Conservation (phyloP, 2,113 vertebrate species). For the Holacanthus passer region DNA sequence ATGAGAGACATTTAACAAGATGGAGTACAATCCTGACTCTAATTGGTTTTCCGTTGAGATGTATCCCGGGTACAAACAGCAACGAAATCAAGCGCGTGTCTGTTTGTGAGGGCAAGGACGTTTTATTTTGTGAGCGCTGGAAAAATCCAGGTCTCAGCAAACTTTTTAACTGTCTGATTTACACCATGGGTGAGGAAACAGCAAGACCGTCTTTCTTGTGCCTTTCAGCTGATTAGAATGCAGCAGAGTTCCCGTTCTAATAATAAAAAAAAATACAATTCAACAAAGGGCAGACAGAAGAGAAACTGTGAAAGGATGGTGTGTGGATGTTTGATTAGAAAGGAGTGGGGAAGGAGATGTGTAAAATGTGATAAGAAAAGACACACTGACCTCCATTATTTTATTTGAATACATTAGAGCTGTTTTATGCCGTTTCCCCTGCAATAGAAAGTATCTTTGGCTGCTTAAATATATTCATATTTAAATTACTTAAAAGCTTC, state of each 20-base stretch:
- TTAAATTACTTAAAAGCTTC: background rate
- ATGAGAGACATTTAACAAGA: conserved; percentile 66
- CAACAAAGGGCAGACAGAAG: conserved; percentile 3
- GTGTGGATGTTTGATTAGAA: conserved; percentile 32
- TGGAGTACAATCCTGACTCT: conserved; percentile 31
- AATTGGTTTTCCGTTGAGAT: conserved; percentile 47
- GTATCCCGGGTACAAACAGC: conserved; percentile 11
- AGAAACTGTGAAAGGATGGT: background rate
- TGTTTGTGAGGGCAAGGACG: background rate
- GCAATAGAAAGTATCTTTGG: background rate
- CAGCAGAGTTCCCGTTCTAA: background rate
- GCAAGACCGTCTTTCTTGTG: background rate
- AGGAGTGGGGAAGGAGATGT: conserved; percentile 9
- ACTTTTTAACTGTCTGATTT: conserved; percentile 1
- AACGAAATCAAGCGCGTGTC: background rate
- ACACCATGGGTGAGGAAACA: background rate
- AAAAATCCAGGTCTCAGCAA: conserved; percentile 6
- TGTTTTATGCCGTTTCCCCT: background rate
- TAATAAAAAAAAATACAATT: conserved; percentile 12
- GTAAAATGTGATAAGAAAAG: conserved; percentile 23
- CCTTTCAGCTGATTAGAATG: conserved; percentile 35
- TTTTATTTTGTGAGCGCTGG: background rate
- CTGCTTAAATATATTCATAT: background rate
- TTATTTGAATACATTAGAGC: background rate
- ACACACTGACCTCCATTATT: conserved; percentile 18